Conservation (phyloP, 2,113 vertebrate genomes). For the Trachemys scripta region DNA sequence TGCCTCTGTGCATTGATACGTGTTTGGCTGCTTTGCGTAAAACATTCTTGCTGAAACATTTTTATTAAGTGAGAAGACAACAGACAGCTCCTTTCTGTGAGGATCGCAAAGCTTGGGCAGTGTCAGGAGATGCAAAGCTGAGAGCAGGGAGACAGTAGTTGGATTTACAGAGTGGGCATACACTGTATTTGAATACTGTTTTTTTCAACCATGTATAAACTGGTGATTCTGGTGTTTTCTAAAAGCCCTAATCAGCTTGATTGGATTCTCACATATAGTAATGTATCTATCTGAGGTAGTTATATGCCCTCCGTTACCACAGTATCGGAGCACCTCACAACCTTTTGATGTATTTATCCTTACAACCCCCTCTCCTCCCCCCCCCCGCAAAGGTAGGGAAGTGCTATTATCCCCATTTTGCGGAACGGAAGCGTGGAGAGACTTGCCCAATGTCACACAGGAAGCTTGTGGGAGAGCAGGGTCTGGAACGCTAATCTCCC, state of each 20-base stretch:
- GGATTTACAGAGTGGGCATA: background rate
- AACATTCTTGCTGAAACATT: background rate
- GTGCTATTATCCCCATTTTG: background rate
- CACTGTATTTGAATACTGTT: background rate
- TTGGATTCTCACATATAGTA: background rate
- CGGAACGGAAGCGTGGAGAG: background rate
- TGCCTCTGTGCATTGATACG: background rate
- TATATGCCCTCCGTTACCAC: background rate
- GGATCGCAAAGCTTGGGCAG: background rate
- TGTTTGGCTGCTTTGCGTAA: background rate
- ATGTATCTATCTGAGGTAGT: background rate
- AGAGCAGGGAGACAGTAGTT: background rate
- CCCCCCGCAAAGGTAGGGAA: background rate
- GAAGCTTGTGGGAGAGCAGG: background rate
- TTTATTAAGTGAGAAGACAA: background rate
- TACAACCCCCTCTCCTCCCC: background rate
- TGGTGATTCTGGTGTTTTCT: background rate
- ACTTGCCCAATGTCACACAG: background rate
- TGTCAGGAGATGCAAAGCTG: background rate
- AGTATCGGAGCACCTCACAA: background rate
- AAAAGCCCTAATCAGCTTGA: background rate
- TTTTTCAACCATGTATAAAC: background rate
- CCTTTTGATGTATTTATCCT: background rate
- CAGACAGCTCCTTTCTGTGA: background rate
- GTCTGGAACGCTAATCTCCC: background rate